Evolutionary conservation across 2,888 invertebrate genomes (phyloP).

Genomic region (Drosophila nigritarsus): DNA sequence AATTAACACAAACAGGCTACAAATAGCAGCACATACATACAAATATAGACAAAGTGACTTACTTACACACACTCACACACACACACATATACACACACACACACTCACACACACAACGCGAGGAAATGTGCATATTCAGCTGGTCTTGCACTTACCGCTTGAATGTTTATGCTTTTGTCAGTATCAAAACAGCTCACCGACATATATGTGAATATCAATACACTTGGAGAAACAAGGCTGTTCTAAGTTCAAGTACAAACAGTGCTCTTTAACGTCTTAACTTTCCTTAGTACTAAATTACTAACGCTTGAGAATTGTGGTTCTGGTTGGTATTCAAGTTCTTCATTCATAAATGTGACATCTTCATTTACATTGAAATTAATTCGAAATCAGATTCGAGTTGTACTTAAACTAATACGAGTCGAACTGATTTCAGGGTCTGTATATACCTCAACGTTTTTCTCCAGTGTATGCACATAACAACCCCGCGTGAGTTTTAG

Average conservation of each 20-base stretch:
- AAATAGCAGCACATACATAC: conserved; percentile 10
- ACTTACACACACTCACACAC: conserved; percentile 12
- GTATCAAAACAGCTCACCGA: conserved; percentile 46
- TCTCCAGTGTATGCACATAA: background rate
- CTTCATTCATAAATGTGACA: background rate
- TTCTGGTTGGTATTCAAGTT: background rate
- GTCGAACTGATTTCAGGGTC: background rate
- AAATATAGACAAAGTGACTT: conserved; percentile 2
- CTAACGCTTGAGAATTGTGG: background rate
- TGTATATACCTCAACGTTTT: background rate
- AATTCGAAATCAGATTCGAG: background rate
- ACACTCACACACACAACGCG: background rate
- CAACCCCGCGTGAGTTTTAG: background rate
- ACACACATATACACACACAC: background rate
- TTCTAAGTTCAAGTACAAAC: background rate
- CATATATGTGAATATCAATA: conserved; percentile 6
- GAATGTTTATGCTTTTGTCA: conserved; percentile 64
- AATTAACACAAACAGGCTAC: conserved; percentile 57
- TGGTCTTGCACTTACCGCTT: conserved; percentile 43
- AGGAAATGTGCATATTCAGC: conserved; percentile 40
- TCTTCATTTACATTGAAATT: background rate
- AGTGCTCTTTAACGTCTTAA: background rate
- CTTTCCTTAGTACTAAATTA: background rate
- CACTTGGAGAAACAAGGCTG: background rate
- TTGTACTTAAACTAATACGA: background rate